These are phyloP conservation scores for Chaetorhynchus papuensis DNA, from an alignment of 2,113 vertebrate species.

Conservation along the genomic window DNA sequence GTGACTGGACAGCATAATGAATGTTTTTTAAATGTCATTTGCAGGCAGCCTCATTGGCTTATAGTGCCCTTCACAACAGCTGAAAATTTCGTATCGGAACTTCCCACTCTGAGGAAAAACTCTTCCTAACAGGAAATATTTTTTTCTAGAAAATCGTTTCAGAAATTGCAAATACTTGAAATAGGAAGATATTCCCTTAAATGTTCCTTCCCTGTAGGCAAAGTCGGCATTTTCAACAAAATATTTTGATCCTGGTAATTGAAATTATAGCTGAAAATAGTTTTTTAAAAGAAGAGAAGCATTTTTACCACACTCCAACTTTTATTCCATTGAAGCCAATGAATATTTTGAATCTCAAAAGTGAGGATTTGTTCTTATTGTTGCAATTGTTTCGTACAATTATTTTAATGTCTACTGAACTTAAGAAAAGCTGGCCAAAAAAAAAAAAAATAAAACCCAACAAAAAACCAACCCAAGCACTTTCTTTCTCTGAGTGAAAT, in stretches of 20 bases:
- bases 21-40: background rate
- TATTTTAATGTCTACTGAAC: background rate
- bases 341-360: background rate
- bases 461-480: rapidly evolving
- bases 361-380: background rate
- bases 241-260: background rate
- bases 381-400: background rate
- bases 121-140: background rate
- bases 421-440: background rate
- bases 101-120: background rate
- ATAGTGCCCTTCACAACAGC: rapidly evolving
- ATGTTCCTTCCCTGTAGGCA: background rate
- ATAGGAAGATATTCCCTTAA: background rate
- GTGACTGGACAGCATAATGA: background rate
- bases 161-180: background rate
- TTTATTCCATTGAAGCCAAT: background rate
- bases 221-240: background rate
- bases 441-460: too few relatives aligned
- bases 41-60: background rate
- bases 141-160: background rate
- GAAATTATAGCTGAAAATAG: background rate
- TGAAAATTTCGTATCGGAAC: background rate
- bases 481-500: background rate
- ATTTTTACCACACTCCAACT: background rate
- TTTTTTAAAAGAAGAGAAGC: background rate